phyloP scores from a whole-genome alignment of 2,888 invertebrate genomes.

The Tachina grossa region DNA sequence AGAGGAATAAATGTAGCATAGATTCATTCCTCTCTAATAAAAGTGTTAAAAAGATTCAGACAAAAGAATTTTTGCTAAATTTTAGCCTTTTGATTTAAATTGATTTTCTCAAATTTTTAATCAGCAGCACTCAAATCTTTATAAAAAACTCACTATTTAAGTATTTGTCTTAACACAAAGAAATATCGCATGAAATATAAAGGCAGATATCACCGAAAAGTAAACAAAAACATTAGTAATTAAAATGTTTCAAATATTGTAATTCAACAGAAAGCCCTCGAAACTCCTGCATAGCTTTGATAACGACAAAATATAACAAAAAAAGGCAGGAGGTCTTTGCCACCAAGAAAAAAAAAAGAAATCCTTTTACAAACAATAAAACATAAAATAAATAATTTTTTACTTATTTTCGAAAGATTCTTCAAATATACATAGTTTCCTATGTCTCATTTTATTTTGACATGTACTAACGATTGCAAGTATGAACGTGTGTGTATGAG shows the following conservation, averaged over 20 bases:
- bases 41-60: too few relatives aligned
- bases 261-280: neutral
- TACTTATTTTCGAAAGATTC: constrained; percentile 37
- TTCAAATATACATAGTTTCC: constrained; percentile 40
- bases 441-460: constrained; percentile 29
- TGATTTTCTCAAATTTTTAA: too few relatives aligned
- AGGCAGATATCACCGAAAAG: neutral
- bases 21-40: too few relatives aligned
- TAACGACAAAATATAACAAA: neutral
- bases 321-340: neutral
- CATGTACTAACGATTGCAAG: constrained; percentile 28
- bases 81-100: too few relatives aligned
- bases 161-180: neutral
- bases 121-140: neutral
- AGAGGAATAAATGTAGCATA: too few relatives aligned
- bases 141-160: neutral
- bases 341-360: neutral
- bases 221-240: constrained; percentile 32
- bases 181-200: constrained; percentile 13
- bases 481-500: neutral
- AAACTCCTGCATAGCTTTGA: neutral
- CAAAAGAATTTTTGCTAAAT: too few relatives aligned
- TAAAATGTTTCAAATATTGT: constrained; percentile 29
- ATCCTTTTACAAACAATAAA: constrained; percentile 24
- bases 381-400: constrained; percentile 21